Conservation (phyloP, 2,888 invertebrate genomes). For the Lithosia quadra region DNA sequence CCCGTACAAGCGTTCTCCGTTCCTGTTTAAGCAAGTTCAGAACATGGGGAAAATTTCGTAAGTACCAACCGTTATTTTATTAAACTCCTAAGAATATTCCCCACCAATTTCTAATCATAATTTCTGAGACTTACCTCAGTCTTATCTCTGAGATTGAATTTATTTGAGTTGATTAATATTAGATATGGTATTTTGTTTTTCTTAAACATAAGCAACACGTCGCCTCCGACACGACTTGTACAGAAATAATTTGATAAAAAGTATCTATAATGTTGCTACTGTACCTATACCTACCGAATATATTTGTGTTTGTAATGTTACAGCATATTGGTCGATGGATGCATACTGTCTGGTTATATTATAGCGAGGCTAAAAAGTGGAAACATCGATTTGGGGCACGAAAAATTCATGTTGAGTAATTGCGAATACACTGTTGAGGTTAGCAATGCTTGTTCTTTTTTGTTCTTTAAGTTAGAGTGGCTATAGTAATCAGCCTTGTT, state of each 20-base stretch:
- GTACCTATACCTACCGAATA: not conserved
- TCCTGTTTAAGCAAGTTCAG: conserved; percentile 65
- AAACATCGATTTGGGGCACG: conserved; percentile 64
- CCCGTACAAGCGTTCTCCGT: conserved; percentile 61
- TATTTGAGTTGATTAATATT: too few species aligned
- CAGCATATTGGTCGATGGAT: conserved; percentile 69
- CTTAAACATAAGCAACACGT: too few species aligned
- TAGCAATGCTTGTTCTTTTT: conserved; percentile 24
- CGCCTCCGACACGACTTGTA: not conserved
- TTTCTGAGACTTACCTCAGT: not conserved
- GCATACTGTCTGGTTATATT: conserved; percentile 60
- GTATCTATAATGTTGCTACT: not conserved
- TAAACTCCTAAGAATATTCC: too few species aligned
- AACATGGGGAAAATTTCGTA: conserved; percentile 64
- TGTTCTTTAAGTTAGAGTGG: not conserved
- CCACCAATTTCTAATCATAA: too few species aligned
- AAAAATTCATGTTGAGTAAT: conserved; percentile 47
- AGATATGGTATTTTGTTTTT: too few species aligned
- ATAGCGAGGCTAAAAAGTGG: conserved; percentile 57
- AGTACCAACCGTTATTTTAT: conserved; percentile 47
- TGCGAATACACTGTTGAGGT: conserved; percentile 74
- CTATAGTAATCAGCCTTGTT: not conserved
- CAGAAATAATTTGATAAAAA: not conserved
- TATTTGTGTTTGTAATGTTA: conserved; percentile 22
- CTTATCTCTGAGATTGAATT: too few species aligned